Percentiles rank a stretch among this genome's conserved stretches.
phyloP scores from a whole-genome alignment of 2,888 invertebrate genomes.

The Hydriomena furcata region DNA sequence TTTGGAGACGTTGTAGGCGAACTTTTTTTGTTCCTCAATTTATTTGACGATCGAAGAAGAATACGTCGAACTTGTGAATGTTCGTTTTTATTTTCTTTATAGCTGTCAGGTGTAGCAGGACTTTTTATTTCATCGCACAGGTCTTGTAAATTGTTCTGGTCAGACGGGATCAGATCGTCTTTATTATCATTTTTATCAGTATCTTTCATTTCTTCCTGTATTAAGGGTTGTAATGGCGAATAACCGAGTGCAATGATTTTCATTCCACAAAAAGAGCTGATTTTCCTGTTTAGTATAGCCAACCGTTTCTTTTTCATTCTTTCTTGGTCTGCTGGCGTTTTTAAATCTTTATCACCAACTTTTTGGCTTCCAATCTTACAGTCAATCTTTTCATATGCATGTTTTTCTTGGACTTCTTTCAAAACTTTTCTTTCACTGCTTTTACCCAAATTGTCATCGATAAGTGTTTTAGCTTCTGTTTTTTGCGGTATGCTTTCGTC shows the following conservation, averaged over 20 bases:
- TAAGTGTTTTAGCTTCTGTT: constrained; percentile 3
- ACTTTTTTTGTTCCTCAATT: constrained; percentile 29
- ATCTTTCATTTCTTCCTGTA: neutral
- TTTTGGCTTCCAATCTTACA: constrained; percentile 15
- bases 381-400: constrained; percentile 33
- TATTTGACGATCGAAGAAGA: constrained; percentile 55
- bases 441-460: constrained; percentile 40
- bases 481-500: constrained; percentile 21
- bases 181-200: neutral
- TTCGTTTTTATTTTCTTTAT: constrained; percentile 47
- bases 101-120: constrained; percentile 29
- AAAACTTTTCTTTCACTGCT: constrained; percentile 50
- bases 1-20: constrained; percentile 13
- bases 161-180: neutral
- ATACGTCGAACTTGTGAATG: constrained; percentile 43
- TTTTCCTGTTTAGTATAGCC: constrained; percentile 59
- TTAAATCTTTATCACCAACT: constrained; percentile 17
- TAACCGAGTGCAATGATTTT: constrained; percentile 60
- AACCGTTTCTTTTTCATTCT: constrained; percentile 59
- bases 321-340: constrained; percentile 39
- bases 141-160: constrained; percentile 20
- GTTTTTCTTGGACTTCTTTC: constrained; percentile 59
- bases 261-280: constrained; percentile 43
- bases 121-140: constrained; percentile 25
- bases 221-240: constrained; percentile 39